phyloP scores from a whole-genome alignment of 2,113 vertebrate genomes.

The Rhinopomastus cyanomelas region DNA sequence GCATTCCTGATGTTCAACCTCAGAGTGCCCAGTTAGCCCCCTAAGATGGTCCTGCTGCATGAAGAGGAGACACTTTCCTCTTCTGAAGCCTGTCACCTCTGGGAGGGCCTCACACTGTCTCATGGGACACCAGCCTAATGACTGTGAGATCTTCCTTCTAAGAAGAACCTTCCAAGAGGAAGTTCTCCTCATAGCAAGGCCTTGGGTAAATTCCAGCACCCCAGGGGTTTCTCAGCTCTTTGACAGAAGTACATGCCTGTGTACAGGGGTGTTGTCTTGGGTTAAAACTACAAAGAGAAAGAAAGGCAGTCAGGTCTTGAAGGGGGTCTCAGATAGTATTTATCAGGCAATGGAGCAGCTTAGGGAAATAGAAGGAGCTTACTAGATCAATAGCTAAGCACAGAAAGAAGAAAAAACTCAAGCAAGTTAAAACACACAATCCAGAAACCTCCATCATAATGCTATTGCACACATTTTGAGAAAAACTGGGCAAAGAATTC shows the following conservation, averaged over 20 bases:
- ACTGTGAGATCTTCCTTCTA: not conserved
- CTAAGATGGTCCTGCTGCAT: not conserved
- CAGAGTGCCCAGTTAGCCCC: not conserved
- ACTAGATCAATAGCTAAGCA: no score
- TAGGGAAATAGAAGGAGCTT: no score
- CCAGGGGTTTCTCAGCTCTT: not conserved
- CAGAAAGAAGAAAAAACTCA: no score
- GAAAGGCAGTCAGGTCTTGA: no score
- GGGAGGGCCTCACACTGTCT: not conserved
- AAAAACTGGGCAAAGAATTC: no score
- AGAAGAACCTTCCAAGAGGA: not conserved
- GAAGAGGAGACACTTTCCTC: not conserved
- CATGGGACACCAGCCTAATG: fast-evolving
- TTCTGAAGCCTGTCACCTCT: fast-evolving
- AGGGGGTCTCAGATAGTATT: no score
- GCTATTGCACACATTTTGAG: no score
- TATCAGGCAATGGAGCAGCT: no score
- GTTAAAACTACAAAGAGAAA: no score
- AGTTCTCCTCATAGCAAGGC: not conserved
- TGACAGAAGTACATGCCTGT: fast-evolving
- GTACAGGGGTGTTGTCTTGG: fast-evolving
- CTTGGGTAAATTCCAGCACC: not conserved
- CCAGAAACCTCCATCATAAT: no score
- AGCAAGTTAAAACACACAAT: no score
- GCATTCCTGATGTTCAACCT: not conserved